phyloP scores from a whole-genome alignment of 2,113 vertebrate species.

The Solea senegalensis region DNA sequence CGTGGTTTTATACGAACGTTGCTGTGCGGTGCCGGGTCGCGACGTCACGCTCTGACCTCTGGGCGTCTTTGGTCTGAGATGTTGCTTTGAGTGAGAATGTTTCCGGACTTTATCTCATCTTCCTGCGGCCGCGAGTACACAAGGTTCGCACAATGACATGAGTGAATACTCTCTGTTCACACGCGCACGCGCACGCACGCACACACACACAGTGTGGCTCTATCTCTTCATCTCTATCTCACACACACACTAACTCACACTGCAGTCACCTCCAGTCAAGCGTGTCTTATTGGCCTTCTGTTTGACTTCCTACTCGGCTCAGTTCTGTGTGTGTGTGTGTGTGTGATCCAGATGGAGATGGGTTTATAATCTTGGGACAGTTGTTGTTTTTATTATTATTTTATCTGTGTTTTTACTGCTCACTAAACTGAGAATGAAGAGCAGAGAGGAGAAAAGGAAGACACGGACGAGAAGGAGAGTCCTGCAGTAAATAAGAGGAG shows the following conservation, averaged over 20 bases:
- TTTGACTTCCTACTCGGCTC: conserved; percentile 67
- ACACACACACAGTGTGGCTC: conserved; percentile 12
- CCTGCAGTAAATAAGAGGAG: not conserved
- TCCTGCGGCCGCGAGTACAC: conserved; percentile 42
- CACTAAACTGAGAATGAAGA: conserved; percentile 63
- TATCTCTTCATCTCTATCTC: conserved; percentile 39
- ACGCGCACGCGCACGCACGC: not conserved
- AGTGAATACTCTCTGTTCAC: conserved; percentile 45
- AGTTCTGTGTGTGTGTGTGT: conserved; percentile 20
- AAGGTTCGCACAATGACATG: conserved; percentile 54
- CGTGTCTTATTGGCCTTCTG: conserved; percentile 73
- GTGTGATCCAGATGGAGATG: conserved; percentile 74
- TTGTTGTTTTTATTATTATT: conserved; percentile 75
- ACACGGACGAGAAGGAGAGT: not conserved
- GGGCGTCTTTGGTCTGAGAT: conserved; percentile 45
- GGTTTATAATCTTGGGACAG: conserved; percentile 73
- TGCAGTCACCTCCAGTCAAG: conserved; percentile 65
- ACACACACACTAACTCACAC: conserved; percentile 20
- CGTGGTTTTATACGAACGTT: not conserved
- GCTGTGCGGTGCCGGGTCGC: not conserved
- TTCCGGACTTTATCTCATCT: conserved; percentile 53
- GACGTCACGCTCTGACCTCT: conserved; percentile 35
- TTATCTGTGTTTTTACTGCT: conserved; percentile 70
- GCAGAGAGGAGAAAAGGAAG: not conserved
- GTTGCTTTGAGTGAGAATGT: not conserved